These are phyloP conservation scores for Globicephala melas DNA, from an alignment of 2,113 vertebrate genomes.

Conservation along the genomic window DNA sequence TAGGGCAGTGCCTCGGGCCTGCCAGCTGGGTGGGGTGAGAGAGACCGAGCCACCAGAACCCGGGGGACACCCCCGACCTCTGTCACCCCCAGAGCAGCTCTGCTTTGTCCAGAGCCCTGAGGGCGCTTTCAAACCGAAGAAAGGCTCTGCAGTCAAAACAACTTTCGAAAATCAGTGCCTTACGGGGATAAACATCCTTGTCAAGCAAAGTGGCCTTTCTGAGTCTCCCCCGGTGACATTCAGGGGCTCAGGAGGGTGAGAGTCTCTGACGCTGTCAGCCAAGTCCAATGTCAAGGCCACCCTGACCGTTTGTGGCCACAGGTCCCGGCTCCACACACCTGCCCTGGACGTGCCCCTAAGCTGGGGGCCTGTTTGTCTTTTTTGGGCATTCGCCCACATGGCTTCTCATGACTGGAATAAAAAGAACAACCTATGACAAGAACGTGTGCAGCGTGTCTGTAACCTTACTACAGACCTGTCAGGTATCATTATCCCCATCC, in stretches of 20 bases:
- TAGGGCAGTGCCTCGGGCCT: neutral
- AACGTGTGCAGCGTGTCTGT: rapidly evolving
- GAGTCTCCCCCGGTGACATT: slow-evolving; percentile 16
- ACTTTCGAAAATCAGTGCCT: slow-evolving; percentile 42
- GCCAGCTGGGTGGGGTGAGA: neutral
- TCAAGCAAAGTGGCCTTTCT: neutral
- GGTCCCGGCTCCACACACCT: neutral
- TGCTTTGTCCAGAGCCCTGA: slow-evolving; percentile 21
- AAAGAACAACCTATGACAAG: neutral
- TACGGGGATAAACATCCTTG: slow-evolving; percentile 56
- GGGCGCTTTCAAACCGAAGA: neutral
- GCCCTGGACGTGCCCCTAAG: neutral
- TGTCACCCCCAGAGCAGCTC: neutral
- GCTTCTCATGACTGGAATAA: neutral
- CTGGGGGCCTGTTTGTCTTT: neutral
- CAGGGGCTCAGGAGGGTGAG: neutral
- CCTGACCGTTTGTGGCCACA: neutral
- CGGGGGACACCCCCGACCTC: neutral
- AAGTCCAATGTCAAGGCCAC: neutral
- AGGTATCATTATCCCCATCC: neutral
- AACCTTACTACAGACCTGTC: neutral
- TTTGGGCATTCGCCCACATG: neutral
- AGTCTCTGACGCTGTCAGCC: neutral
- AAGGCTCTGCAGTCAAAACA: slow-evolving; percentile 27
- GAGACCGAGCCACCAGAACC: neutral